Evolutionary conservation across 2,113 vertebrate species (phyloP).

Genomic region (Xenopus tropicalis): DNA sequence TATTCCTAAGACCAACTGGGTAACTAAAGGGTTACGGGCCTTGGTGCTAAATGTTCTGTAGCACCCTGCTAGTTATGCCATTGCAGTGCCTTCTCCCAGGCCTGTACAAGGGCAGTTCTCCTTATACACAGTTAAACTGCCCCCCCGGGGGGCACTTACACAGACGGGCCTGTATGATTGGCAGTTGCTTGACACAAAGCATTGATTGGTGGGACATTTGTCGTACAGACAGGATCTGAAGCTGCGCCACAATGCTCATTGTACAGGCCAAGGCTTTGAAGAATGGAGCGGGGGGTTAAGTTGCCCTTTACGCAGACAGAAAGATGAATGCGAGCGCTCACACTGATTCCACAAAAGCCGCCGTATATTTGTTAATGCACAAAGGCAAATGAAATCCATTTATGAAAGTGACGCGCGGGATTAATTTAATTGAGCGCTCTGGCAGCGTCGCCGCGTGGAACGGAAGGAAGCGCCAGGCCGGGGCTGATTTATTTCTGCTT

Average conservation of each 20-base stretch:
- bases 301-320: neutral
- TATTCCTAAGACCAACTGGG: no score
- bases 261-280: constrained; percentile 14
- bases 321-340: constrained; percentile 10
- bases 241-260: neutral
- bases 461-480: neutral
- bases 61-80: no score
- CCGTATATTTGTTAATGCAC: constrained; percentile 10
- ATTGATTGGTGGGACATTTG: constrained; percentile 7
- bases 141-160: no score
- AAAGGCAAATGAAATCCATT: constrained; percentile 10
- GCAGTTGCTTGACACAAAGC: neutral
- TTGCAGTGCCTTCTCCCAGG: no score
- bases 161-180: neutral
- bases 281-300: neutral
- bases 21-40: no score
- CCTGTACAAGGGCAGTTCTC: no score
- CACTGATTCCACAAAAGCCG: neutral
- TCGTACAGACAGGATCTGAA: neutral
- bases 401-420: constrained; percentile 19
- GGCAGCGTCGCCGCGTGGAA: neutral
- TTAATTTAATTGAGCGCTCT: constrained; percentile 22
- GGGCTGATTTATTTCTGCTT: no score
- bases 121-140: no score
- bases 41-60: no score